Base-by-base conservation (phyloP, 2,797 vertebrate species). In the Protonibea diacanthus region DNA sequence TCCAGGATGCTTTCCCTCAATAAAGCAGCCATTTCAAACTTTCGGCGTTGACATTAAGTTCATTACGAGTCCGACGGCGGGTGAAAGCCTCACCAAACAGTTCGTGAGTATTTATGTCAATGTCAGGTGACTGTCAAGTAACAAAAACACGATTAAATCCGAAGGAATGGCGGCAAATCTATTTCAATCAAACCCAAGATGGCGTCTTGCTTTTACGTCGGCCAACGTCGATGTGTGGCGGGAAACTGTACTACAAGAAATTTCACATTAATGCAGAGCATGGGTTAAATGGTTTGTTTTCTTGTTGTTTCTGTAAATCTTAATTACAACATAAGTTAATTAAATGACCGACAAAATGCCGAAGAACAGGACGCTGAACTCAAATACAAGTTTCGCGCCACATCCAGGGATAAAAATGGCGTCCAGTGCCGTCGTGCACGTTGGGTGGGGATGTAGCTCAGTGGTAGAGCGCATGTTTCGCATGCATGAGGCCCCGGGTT, bases 391-490 rank as follows among this genome's bases (percentile, higher is more conserved):
- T 38, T 38, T 38, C 8, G 33, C 33, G 33, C 33, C 33, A 38
- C 33, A 7, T 2, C 33, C 33, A 38, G 8, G 8, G 8, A 38
- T 38, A 38, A 38, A 38, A 38, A 38, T 8, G 8, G 33, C 33
- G 33, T 38, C 33, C 8, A 7, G 33, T 38, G 42, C 11, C 1
- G 4, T 4, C 11, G 42, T 44, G 42, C 42, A 4, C 11, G 33
- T 38, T 44, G 4, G 12, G 13, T 81, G 94, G 94, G 94, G 94
- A 94, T 95, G 94, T 95, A 95, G 94, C 94, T 95, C 93, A 95
- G 94, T 95, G 94, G 94, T 94, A 95, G 94, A 95, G 94, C 94
- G 94, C 94, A 91, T 95, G 94, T 93, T 95, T 95, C 93, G 94
- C 94, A 95, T 95, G 94, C 93, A 95, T 94, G 94, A 95, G 94